Evolutionary conservation across 1,140 invertebrate species (phyloP).

Genomic region (Formica exsecta): DNA sequence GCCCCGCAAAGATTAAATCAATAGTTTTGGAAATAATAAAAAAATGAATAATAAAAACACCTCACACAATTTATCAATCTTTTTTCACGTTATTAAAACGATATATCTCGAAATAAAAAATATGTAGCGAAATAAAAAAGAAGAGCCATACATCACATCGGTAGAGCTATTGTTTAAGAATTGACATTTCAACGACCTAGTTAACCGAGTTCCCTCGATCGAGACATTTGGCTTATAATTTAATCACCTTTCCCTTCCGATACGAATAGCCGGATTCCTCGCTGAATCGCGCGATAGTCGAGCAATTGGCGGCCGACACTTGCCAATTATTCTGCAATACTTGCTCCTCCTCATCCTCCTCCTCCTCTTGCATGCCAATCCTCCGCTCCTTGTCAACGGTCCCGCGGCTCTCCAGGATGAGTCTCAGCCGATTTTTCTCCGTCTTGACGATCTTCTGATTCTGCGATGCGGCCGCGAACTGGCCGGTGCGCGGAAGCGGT

Average conservation of each 20-base stretch:
- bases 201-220: not conserved
- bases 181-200: slow-evolving; percentile 7
- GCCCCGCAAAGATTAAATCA: not conserved
- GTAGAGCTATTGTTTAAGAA: not conserved
- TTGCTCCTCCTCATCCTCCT: not conserved
- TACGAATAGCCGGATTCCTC: slow-evolving; percentile 20
- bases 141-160: not conserved
- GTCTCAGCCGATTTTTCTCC: slow-evolving; percentile 79
- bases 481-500: slow-evolving; percentile 75
- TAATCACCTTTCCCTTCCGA: slow-evolving; percentile 70
- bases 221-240: not conserved
- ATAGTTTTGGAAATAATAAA: not conserved
- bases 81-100: not conserved
- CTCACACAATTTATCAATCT: not conserved
- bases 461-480: slow-evolving; percentile 56
- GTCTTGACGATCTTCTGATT: slow-evolving; percentile 80
- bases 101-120: not conserved
- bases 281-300: slow-evolving; percentile 9
- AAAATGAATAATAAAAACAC: not conserved
- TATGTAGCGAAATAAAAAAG: not conserved
- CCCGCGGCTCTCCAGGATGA: slow-evolving; percentile 75
- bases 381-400: slow-evolving; percentile 73
- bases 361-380: slow-evolving; percentile 55
- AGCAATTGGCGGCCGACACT: not conserved
- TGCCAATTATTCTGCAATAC: slow-evolving; percentile 38